Evolutionary conservation across 2,888 invertebrate genomes (phyloP), one percentile per base, ranked within the genome.

Genomic region (Galeopsomyia nigrocyanea): DNA sequence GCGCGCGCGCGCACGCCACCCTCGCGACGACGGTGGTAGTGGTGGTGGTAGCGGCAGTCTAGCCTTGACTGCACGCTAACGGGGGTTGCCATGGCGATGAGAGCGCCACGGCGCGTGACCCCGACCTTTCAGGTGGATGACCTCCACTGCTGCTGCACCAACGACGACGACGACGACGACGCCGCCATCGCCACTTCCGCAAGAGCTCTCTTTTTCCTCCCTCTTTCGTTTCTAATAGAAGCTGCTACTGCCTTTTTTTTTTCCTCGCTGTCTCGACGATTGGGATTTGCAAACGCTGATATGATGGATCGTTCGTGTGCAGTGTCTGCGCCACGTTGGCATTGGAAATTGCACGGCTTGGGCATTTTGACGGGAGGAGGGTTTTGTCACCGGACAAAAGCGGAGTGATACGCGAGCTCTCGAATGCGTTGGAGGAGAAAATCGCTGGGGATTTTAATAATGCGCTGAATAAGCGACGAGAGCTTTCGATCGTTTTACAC

Each of bases 91-190:
- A 84, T 84, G 84, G 82, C 79, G 76, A 84, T 84, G 77, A n/a
- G 53, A n/a, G 49, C 16, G 65, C 79, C 78, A 77, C 81, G 81
- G 80, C 80, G 82, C 82, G 81, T 85, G 86, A 86, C 86, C 86
- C 86, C 86, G 86, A 86, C 86, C 86, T 86, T 86, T 85, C 85
- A 85, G 86, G 86, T 86, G 84, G 86, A 86, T 86, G 84, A 86
- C 86, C 86, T 85, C 86, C 84, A 85, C 85, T 85, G 85, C 86
- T 26, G 26, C 26, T 26, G 26, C 26, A 26, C 26, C 26, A 26
- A 26, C 26, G 26, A 26, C 26, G 26, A 26, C 26, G 26, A 26
- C 26, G 26, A 2, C 26, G 83, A 79, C 83, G 80, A 31, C 76
- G 76, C 73, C 82, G 83, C 84, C 85, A 83, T 82, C 60, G 46